Evolutionary conservation across 2,888 invertebrate genomes (phyloP).

Genomic region (Kryphioiulus occultus): DNA sequence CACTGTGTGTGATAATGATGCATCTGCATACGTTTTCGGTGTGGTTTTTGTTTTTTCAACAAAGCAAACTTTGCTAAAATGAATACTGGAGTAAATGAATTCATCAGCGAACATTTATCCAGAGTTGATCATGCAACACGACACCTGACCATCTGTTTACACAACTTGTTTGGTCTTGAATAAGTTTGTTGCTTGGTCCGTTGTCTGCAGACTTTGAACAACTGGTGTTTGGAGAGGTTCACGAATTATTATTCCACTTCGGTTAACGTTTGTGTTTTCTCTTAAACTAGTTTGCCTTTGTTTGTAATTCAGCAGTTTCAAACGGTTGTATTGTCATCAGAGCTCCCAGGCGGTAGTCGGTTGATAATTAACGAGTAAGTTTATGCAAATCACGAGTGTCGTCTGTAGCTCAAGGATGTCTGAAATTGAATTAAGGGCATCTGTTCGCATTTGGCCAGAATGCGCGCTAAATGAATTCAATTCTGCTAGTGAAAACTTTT

Average conservation of each 20-base stretch:
- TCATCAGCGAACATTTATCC: too few species aligned
- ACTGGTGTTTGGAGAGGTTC: neutral
- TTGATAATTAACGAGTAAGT: neutral
- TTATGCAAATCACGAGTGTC: slow-evolving; percentile 35
- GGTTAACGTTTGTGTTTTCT: neutral
- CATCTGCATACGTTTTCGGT: too few species aligned
- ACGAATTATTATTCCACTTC: neutral
- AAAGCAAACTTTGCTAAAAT: too few species aligned
- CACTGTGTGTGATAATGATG: too few species aligned
- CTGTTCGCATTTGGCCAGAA: neutral
- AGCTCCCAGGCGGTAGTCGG: neutral
- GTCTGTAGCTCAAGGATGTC: slow-evolving; percentile 12
- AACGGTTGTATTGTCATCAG: neutral
- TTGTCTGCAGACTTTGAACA: neutral
- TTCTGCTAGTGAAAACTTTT: neutral
- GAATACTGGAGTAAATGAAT: too few species aligned
- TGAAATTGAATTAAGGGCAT: slow-evolving; percentile 1
- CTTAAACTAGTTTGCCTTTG: neutral
- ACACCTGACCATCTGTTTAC: too few species aligned
- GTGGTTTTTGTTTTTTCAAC: too few species aligned
- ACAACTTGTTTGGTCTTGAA: too few species aligned
- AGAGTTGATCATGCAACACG: too few species aligned
- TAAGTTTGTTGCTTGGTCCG: too few species aligned
- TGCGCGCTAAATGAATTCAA: neutral
- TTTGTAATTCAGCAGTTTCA: neutral